Evolutionary conservation across 2,113 vertebrate species (phyloP), one percentile per base, ranked within the genome.

Genomic region (Symphodus melops): DNA sequence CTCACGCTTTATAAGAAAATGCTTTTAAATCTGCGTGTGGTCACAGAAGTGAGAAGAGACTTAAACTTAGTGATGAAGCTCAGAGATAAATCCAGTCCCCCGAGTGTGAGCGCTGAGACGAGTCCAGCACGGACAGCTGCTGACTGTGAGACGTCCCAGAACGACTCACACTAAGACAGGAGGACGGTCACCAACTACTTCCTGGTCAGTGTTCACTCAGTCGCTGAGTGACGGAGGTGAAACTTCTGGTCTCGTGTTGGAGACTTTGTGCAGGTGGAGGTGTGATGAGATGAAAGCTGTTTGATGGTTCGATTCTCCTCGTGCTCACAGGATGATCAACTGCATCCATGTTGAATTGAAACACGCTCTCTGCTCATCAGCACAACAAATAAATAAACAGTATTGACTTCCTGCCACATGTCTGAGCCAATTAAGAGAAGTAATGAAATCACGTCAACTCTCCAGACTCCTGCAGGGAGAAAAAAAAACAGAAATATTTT

Each of bases 111-210:
- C 28, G 4, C 6, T 33, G 28, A 33, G 28, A 33, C 28, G 28
- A 33, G 25, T 25, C 25, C 25, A 25, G 25, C 25, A 25, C 25
- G 4, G 25, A 25, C 25, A 25, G 25, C 25, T 25, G 25, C 25
- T 25, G 25, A 25, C 25, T 25, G 25, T 25, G 2, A 25, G 25
- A 4, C 4, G 25, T 25, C 4, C 2, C 2, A 25, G 25, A 25
- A 25, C 2, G 25, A 25, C 4, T 25, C 25, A 25, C 4, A 25
- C 25, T 25, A 25, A 25, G 25, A 25, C 4, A 98, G 98, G 97
- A 93, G 97, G 81, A 98, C 97, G 0, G 97, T 98, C 84, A 98
- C 97, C 83, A 98, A 98, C 70, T 98, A 88, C 82, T 90, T 90
- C 39, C 77, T 90, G 72, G 86, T 90, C 51, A 73, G 55, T 0